These are phyloP conservation scores for Andrena hattorfiana DNA, from an alignment of 2,888 invertebrate genomes.

Conservation along the genomic window DNA sequence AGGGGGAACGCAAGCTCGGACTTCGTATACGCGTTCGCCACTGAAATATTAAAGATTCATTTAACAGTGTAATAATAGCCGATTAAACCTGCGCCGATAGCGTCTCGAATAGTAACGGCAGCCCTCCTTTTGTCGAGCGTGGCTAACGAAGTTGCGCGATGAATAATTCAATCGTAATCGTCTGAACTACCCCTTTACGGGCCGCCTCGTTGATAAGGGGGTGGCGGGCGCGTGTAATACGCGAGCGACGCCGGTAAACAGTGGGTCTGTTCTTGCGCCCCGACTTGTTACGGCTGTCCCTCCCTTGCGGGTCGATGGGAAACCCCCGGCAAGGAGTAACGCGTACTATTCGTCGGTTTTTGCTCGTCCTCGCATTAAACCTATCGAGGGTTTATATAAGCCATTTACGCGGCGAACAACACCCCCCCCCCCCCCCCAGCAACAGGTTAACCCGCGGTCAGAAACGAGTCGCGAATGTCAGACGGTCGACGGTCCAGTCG, in stretches of 20 bases:
- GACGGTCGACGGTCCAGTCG: slow-evolving; percentile 36
- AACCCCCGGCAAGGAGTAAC: slow-evolving; percentile 45
- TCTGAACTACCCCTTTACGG: slow-evolving; percentile 6
- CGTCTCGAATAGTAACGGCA: slow-evolving; percentile 2
- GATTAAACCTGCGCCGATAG: slow-evolving; percentile 6
- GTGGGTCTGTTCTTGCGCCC: slow-evolving; percentile 32
- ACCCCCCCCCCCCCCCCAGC: slow-evolving; percentile 46
- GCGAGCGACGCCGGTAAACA: slow-evolving; percentile 20
- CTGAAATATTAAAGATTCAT: slow-evolving; percentile 1
- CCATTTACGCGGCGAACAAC: slow-evolving; percentile 63
- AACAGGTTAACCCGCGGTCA: slow-evolving; percentile 69
- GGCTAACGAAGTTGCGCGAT: slow-evolving; percentile 28
- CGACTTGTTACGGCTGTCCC: slow-evolving; percentile 35
- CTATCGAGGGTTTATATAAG: slow-evolving; percentile 60
- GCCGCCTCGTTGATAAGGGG: slow-evolving; percentile 8
- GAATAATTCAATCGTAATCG: slow-evolving; percentile 34
- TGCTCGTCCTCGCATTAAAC: slow-evolving; percentile 48
- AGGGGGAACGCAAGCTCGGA: too few relatives aligned
- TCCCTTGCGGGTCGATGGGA: slow-evolving; percentile 29
- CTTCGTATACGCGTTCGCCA: too few relatives aligned
- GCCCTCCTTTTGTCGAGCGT: too few relatives aligned
- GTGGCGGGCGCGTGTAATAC: slow-evolving; percentile 10
- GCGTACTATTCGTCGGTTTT: slow-evolving; percentile 59
- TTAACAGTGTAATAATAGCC: slow-evolving; percentile 1
- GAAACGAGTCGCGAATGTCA: slow-evolving; percentile 64